Evolutionary conservation across 2,797 vertebrate genomes (phyloP).

Genomic region (Hydrolagus colliei): DNA sequence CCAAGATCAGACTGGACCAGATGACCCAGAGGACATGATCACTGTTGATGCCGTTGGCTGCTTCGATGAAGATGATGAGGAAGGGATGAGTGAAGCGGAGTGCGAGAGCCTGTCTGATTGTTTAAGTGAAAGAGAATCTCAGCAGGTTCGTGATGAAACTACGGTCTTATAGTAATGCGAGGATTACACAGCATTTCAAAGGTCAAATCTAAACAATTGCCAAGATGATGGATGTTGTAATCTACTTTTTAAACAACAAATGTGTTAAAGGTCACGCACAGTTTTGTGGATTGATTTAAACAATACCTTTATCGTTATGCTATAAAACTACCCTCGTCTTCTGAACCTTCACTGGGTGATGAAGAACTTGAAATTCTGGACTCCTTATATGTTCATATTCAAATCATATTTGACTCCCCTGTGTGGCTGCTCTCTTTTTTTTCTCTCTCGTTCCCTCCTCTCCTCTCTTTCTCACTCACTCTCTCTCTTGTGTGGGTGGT

Average conservation of each 20-base stretch:
- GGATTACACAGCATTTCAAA: neutral
- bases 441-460: too few species aligned
- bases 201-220: neutral
- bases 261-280: neutral
- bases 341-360: neutral
- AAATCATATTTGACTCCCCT: too few species aligned
- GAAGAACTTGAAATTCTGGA: neutral
- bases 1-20: slow-evolving; percentile 55
- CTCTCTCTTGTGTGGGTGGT: too few species aligned
- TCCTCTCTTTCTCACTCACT: too few species aligned
- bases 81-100: slow-evolving; percentile 61
- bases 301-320: neutral
- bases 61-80: slow-evolving; percentile 67
- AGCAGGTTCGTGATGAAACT: slow-evolving; percentile 22
- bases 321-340: neutral
- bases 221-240: too few species aligned
- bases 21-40: slow-evolving; percentile 69
- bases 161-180: too few species aligned
- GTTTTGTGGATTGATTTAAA: neutral
- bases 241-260: neutral
- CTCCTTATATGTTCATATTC: neutral
- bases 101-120: slow-evolving; percentile 41
- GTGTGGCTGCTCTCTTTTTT: too few species aligned
- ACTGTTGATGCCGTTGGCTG: slow-evolving; percentile 72
- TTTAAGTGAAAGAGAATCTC: slow-evolving; percentile 27